Percentiles rank a stretch among this genome's conserved stretches.
Evolutionary conservation across 35 echinoderm and acorn worm genomes (phyloP).

Genomic region (Nesometra sesokonis): DNA sequence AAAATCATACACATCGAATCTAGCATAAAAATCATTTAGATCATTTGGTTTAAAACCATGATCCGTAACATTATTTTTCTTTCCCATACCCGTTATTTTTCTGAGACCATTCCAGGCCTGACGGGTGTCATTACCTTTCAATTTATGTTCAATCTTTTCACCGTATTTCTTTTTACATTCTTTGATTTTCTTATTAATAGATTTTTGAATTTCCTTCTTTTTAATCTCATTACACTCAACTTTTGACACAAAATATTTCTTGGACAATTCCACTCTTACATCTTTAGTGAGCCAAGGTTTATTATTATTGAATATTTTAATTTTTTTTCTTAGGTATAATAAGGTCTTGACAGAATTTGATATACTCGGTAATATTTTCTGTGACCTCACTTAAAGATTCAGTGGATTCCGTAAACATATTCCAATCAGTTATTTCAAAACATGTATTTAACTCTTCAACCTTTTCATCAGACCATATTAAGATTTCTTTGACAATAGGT

Average conservation of each 20-base stretch:
- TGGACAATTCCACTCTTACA: not conserved
- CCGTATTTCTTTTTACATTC: not conserved
- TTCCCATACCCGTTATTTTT: not conserved
- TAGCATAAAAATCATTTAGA: not conserved
- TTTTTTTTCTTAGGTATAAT: not conserved
- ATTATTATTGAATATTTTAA: not conserved
- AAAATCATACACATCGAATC: not conserved
- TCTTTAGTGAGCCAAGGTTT: not conserved
- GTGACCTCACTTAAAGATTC: too few relatives aligned
- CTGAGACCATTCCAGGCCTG: not conserved
- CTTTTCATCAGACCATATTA: not conserved
- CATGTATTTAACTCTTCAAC: not conserved
- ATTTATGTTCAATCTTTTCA: not conserved
- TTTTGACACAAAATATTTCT: not conserved
- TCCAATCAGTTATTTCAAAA: slow-evolving; percentile 20
- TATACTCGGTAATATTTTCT: not conserved
- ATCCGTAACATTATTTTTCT: not conserved
- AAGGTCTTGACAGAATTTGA: not conserved
- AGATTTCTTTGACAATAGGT: not conserved
- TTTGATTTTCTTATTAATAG: not conserved
- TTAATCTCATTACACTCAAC: not conserved
- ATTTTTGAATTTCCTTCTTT: not conserved
- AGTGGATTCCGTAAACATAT: not conserved
- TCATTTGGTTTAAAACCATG: not conserved
- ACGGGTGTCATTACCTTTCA: not conserved